Percentiles rank a stretch among this genome's conserved stretches.
Evolutionary conservation across 2,113 vertebrate genomes (phyloP).

Genomic region (Crocuta crocuta): DNA sequence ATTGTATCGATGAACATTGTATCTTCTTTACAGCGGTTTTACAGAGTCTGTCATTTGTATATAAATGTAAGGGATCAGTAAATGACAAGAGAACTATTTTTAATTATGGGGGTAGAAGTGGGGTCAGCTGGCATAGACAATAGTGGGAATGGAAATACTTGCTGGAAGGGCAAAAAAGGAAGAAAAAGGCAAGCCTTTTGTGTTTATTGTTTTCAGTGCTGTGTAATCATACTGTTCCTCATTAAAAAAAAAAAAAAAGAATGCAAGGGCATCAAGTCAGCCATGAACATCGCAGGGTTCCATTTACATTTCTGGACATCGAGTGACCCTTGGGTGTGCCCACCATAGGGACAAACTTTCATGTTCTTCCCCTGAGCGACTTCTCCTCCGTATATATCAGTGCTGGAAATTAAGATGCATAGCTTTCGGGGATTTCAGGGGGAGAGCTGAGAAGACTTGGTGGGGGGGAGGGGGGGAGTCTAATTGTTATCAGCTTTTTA

Average conservation of each 20-base stretch:
- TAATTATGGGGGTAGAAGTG: constrained; percentile 28
- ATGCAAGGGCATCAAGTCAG: not conserved
- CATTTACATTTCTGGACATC: not conserved
- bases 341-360: not conserved
- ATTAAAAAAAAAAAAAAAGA: not conserved
- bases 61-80: constrained; percentile 50
- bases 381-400: not conserved
- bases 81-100: constrained; percentile 38
- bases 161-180: not conserved
- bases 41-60: constrained; percentile 45
- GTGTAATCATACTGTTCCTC: constrained; percentile 34
- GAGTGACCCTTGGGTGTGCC: constrained; percentile 25
- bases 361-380: not conserved
- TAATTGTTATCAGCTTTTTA: constrained; percentile 80
- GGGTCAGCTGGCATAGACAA: not conserved
- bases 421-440: constrained; percentile 71
- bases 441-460: constrained; percentile 43
- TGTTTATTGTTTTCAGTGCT: constrained; percentile 13
- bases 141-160: not conserved
- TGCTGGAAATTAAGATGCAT: not conserved
- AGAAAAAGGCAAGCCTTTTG: not conserved
- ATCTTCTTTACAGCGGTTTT: constrained; percentile 67
- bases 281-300: not conserved
- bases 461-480: constrained; percentile 20
- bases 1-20: constrained; percentile 65